Evolutionary conservation across 2,888 invertebrate species (phyloP), one percentile per base, ranked within the genome.

Genomic region (Parnassius apollo): DNA sequence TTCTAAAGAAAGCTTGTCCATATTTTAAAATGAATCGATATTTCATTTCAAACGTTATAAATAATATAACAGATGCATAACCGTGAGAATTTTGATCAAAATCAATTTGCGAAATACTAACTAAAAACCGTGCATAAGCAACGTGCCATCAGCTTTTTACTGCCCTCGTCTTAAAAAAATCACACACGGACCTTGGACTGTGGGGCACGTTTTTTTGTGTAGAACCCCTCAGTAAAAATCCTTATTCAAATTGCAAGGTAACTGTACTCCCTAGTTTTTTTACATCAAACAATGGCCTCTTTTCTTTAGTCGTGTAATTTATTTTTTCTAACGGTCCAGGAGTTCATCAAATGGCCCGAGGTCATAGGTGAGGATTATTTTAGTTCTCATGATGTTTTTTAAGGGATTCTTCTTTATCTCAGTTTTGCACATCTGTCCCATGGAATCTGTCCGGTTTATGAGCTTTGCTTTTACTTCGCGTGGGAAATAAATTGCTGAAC

Each of bases 311-410:
- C 71, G 69, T 75, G 76, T 80, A 80, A 78, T 86, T 86, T 85
- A 83, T 86, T 86, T 87, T 85, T 87, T 83, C 53, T 81, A 85
- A 85, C 83, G 83, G 88, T 85, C 86, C 82, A 82, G 69, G 75
- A 66, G 56, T 65, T 69, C 65, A 72, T 69, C 70, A 65, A 80
- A 80, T 88, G 75, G 86, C 90, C 91, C 65, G 70, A 88, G 91
- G 91, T 91, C 91, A 91, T 87, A 90, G 91, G 86, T 89, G 83
- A 89, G 74, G 81, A 78, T 78, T 78, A 78, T 74, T 76, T 81
- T 77, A 78, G 81, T 90, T 91, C 90, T 86, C 90, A 91, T 78
- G 84, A 67, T 65, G 73, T 76, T 85, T 85, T 88, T 86, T 85
- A 80, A 80, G 67, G 61, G 71, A 60, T 51, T 76, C 72, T 77